phyloP scores from a whole-genome alignment of 2,113 vertebrate species.

The Seriola rivoliana region DNA sequence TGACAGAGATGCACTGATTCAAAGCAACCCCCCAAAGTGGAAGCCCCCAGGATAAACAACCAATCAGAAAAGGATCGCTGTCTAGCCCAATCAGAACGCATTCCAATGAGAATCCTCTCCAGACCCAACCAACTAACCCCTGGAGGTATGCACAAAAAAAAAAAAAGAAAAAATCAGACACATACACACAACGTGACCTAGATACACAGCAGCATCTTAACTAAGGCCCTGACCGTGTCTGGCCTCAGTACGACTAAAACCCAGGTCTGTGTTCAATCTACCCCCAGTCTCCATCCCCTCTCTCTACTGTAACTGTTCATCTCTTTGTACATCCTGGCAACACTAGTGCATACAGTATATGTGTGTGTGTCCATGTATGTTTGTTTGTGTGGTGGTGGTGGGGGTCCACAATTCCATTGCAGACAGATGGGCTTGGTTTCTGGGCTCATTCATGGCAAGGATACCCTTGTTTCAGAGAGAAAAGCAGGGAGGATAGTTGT shows the following conservation, averaged over 20 bases:
- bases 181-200: conserved; percentile 60
- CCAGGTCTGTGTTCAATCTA: conserved; percentile 62
- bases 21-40: conserved; percentile 65
- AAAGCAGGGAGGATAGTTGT: conserved; percentile 26
- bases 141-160: conserved; percentile 47
- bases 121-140: conserved; percentile 54
- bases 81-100: conserved; percentile 73
- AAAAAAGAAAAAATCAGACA: conserved; percentile 8
- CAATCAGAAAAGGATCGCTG: conserved; percentile 66
- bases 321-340: conserved; percentile 19
- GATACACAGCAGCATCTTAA: conserved; percentile 52
- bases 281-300: not conserved
- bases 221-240: conserved; percentile 54
- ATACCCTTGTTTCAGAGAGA: conserved; percentile 46
- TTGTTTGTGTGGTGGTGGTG: not conserved
- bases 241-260: conserved; percentile 28
- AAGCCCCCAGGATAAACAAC: conserved; percentile 69
- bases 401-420: conserved; percentile 30
- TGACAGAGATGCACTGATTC: conserved; percentile 58
- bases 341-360: not conserved
- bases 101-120: conserved; percentile 74
- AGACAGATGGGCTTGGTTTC: conserved; percentile 52
- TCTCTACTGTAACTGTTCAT: conserved; percentile 22
- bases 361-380: not conserved
- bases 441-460: conserved; percentile 47